Base-by-base conservation (phyloP, 2,888 invertebrate species). In the Ophioninae sp. region DNA sequence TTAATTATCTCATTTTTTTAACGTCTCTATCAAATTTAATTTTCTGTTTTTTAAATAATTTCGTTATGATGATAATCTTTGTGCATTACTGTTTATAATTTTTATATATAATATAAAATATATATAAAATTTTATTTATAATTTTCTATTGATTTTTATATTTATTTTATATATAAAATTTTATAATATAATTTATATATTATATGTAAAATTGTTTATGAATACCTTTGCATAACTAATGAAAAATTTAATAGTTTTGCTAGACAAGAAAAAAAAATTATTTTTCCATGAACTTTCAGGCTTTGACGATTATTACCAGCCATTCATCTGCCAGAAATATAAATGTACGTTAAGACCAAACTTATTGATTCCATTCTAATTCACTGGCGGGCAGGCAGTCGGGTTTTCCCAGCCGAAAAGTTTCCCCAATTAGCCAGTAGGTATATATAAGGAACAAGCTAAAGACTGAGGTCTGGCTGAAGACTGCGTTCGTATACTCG, bases 381-480 rank as follows among this genome's bases (percentile, higher is more conserved):
- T 51, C 7, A 51, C 30, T 30, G 10, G 23, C 64, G 39, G 30
- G 22, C n/a, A 72, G 30, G 44, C 63, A 64, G 1, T 9, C 8
- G 59, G 51, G 37, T 76, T 76, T 68, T 68, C 63, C 65, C 81
- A 41, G n/a, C 78, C 39, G 64, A 83, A 87, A 88, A 88, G 85
- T 88, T 89, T 88, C 82, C 51, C 87, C 88, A 88, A 89, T 89
- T 88, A 88, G 86, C 86, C 86, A 84, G 79, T 82, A 80, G 80
- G 72, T 78, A 65, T 77, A 71, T 82, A 74, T 68, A 76, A 51
- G 71, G 56, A 44, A 41, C 80, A 69, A 44, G 69, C 61, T 2
- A 41, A 20, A 30, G 30, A 69, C 69, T 64, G 44, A 64, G 41
- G 23, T 73, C 39, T 74, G 69, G 51, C n/a, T 71, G 7, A 74